Conservation (phyloP, 2,797 vertebrate species). For the Adrianichthys oophorus region DNA sequence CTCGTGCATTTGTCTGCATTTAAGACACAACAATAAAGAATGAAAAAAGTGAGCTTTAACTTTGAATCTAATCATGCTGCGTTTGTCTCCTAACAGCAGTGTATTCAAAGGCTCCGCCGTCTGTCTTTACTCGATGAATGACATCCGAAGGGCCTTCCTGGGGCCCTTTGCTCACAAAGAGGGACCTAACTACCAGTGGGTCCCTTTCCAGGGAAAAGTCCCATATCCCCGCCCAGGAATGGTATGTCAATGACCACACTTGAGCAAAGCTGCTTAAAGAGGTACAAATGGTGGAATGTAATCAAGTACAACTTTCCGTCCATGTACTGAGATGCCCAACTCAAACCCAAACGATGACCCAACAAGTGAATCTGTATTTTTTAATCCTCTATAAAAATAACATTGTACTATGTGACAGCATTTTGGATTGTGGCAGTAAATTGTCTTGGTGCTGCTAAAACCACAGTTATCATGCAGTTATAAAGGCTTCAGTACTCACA, state of each 20-base stretch:
- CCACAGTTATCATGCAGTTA: too few species aligned
- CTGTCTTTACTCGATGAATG: conserved; percentile 95
- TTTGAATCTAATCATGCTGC: conserved; percentile 36
- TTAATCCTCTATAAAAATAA: too few species aligned
- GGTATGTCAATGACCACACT: conserved; percentile 72
- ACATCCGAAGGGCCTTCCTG: conserved; percentile 95
- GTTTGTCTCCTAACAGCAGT: conserved; percentile 76
- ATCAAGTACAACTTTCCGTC: not conserved
- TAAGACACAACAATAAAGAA: conserved; percentile 2
- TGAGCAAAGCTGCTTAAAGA: not conserved
- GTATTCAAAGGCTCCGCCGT: conserved; percentile 94
- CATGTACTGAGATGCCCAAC: too few species aligned
- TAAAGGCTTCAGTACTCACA: too few species aligned
- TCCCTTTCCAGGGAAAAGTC: conserved; percentile 95
- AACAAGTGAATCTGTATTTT: too few species aligned
- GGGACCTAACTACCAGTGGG: conserved; percentile 96
- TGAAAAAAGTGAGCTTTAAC: not conserved
- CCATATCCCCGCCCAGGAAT: conserved; percentile 97
- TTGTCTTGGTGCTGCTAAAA: too few species aligned
- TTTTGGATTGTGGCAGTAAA: too few species aligned
- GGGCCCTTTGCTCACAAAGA: conserved; percentile 98
- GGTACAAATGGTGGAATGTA: not conserved
- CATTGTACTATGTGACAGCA: too few species aligned
- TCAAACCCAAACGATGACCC: too few species aligned
- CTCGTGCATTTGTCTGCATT: not conserved